Evolutionary conservation across 2,113 vertebrate genomes (phyloP).

Genomic region (Phalacrocorax carbo): DNA sequence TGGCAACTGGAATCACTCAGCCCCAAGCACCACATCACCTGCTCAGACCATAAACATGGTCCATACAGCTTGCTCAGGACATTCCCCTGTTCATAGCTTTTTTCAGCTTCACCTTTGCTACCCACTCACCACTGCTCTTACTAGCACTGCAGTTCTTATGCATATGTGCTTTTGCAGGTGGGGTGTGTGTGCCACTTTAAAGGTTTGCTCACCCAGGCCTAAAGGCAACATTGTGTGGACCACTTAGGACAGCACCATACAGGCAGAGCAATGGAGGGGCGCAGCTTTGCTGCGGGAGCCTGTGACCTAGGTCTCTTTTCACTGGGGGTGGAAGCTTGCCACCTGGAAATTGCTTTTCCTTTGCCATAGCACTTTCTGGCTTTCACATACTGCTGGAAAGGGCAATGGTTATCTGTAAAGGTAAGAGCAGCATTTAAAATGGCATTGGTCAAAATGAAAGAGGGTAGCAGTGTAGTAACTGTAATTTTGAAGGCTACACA

Average conservation of each 20-base stretch:
- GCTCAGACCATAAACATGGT: background rate
- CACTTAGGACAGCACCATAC: rapidly evolving
- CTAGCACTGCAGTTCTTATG: background rate
- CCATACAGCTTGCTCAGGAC: background rate
- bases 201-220: background rate
- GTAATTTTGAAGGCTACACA: background rate
- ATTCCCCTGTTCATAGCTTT: background rate
- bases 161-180: background rate
- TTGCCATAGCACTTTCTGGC: background rate
- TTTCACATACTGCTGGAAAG: background rate
- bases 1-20: background rate
- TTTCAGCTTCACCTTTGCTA: background rate
- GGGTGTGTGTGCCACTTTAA: background rate
- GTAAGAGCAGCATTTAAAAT: background rate
- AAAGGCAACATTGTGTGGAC: background rate
- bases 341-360: background rate
- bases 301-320: background rate
- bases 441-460: background rate
- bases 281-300: background rate
- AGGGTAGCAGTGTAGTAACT: background rate
- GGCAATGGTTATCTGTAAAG: background rate
- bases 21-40: background rate
- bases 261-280: background rate
- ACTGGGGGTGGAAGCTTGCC: background rate
- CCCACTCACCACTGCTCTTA: background rate